phyloP scores from a whole-genome alignment of 2,797 vertebrate genomes.

The Falco biarmicus region DNA sequence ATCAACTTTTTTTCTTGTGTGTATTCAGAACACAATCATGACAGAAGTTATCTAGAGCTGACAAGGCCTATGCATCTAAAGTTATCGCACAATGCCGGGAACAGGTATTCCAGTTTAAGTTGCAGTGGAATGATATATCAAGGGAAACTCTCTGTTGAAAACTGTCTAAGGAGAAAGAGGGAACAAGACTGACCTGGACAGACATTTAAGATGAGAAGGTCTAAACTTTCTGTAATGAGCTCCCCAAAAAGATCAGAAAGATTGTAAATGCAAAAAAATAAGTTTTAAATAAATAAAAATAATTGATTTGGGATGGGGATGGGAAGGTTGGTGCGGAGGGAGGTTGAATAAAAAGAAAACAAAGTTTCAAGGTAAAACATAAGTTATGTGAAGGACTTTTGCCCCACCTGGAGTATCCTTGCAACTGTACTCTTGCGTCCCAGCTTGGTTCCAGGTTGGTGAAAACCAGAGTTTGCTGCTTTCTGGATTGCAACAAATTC shows the following conservation, averaged over 20 bases:
- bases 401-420: neutral
- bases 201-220: neutral
- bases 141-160: neutral
- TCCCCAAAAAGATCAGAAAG: neutral
- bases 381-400: neutral
- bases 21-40: neutral
- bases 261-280: neutral
- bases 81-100: neutral
- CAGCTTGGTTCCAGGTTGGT: neutral
- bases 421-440: neutral
- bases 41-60: neutral
- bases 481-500: neutral
- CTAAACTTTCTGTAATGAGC: neutral
- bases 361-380: neutral
- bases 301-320: rapidly evolving
- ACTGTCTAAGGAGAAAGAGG: neutral
- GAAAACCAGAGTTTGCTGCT: neutral
- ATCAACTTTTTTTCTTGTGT: neutral
- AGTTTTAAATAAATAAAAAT: neutral
- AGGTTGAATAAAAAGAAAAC: neutral
- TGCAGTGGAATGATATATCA: neutral
- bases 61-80: neutral
- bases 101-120: neutral
- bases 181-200: neutral
- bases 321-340: too few relatives aligned